phyloP scores from a whole-genome alignment of 2,797 vertebrate species.

The Tinamus major region DNA sequence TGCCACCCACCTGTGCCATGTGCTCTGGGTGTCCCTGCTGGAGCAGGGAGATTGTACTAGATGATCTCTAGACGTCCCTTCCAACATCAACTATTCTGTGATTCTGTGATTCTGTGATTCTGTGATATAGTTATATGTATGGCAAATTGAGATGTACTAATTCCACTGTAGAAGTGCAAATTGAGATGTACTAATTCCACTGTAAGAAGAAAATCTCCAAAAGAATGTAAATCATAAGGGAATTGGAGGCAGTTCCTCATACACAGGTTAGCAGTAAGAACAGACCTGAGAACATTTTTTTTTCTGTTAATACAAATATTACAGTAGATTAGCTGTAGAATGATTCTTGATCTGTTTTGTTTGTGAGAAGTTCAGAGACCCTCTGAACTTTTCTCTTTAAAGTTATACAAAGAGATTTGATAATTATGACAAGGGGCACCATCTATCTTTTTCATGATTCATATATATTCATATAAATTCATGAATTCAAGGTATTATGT shows the following conservation, averaged over 20 bases:
- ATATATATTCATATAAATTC: background rate
- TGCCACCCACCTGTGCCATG: too few species aligned
- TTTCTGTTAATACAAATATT: background rate
- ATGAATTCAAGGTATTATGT: background rate
- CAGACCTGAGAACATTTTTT: background rate
- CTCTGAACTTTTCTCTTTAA: too few species aligned
- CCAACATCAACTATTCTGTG: too few species aligned
- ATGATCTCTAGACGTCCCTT: too few species aligned
- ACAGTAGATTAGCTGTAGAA: background rate
- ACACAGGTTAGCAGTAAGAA: background rate
- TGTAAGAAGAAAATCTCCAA: background rate
- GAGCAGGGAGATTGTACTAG: too few species aligned
- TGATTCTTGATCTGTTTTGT: background rate
- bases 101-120: too few species aligned
- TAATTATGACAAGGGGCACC: background rate
- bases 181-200: constrained; percentile 12
- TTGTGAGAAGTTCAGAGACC: background rate
- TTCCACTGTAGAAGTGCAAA: background rate
- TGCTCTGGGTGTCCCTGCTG: too few species aligned
- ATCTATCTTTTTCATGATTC: background rate
- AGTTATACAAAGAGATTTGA: background rate
- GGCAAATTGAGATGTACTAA: constrained; percentile 42
- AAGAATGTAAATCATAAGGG: background rate
- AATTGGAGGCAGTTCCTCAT: constrained; percentile 12
- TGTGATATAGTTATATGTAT: background rate